Conservation (phyloP, 2,113 vertebrate genomes). For the Chionomys nivalis region DNA sequence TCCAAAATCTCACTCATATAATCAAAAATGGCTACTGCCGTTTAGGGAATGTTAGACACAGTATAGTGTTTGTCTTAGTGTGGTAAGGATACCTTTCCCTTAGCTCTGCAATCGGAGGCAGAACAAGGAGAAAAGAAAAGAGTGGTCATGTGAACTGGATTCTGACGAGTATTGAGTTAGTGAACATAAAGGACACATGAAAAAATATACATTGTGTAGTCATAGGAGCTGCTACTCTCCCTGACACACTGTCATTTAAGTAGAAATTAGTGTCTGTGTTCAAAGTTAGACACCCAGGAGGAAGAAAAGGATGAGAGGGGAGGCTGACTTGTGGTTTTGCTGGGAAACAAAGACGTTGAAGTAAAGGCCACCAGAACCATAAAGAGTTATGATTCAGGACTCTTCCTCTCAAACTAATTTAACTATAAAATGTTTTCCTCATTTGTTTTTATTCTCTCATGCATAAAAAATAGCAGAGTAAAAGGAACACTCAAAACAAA, state of each 20-base stretch:
- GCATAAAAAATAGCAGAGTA: constrained; percentile 78
- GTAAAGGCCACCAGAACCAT: neutral
- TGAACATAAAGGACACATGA: neutral
- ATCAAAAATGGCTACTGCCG: neutral
- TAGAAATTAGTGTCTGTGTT: constrained; percentile 33
- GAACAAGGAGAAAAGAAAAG: neutral
- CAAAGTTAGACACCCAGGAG: constrained; percentile 43
- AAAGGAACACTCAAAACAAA: constrained; percentile 80
- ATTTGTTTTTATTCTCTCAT: constrained; percentile 77
- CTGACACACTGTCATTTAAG: constrained; percentile 6
- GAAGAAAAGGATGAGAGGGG: neutral
- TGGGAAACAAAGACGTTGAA: constrained; percentile 66
- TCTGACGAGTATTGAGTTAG: neutral
- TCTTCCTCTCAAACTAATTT: constrained; percentile 71
- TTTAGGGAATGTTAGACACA: neutral
- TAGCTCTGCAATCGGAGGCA: neutral
- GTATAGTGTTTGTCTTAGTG: neutral
- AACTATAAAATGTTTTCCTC: constrained; percentile 76
- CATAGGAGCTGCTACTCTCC: neutral
- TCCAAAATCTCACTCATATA: constrained; percentile 8
- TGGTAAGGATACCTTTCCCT: neutral
- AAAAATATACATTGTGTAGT: neutral
- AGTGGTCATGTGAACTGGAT: neutral
- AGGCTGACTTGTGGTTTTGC: constrained; percentile 42
- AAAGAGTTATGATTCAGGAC: constrained; percentile 66